These are phyloP conservation scores for Dolichallabes microphthalmus DNA, from an alignment of 2,113 vertebrate species.

Conservation along the genomic window DNA sequence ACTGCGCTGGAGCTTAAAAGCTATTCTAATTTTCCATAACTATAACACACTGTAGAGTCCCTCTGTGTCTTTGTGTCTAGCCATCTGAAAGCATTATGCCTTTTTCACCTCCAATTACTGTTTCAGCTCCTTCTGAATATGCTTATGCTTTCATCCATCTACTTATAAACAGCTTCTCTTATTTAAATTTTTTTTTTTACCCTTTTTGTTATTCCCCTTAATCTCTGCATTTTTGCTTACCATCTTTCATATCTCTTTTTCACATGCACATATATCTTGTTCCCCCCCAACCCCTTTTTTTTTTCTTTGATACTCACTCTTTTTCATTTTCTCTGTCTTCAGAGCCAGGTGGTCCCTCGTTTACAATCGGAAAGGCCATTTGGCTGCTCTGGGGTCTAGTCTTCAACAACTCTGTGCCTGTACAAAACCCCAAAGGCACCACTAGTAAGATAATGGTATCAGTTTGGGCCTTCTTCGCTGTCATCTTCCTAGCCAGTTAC, in stretches of 20 bases:
- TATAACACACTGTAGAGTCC: constrained; percentile 23
- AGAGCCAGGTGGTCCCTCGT: constrained; percentile 98
- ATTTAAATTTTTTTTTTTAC: too few relatives aligned
- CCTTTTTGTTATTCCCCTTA: background rate
- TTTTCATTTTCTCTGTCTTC: constrained; percentile 31
- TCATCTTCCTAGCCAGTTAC: constrained; percentile 99
- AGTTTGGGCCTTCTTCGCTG: constrained; percentile 99
- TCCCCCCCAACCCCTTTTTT: constrained; percentile 17
- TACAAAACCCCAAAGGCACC: constrained; percentile 98
- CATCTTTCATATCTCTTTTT: background rate
- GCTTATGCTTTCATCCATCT: constrained; percentile 20
- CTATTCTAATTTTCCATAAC: constrained; percentile 35
- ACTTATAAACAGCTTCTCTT: constrained; percentile 24
- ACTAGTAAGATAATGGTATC: constrained; percentile 99
- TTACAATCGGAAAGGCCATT: constrained; percentile 98
- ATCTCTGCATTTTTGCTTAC: background rate
- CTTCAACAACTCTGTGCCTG: constrained; percentile 99
- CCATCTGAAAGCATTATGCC: constrained; percentile 19
- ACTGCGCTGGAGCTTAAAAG: constrained; percentile 25
- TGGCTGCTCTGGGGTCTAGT: constrained; percentile 99
- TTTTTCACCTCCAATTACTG: constrained; percentile 26
- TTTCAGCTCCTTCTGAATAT: constrained; percentile 19
- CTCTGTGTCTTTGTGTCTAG: constrained; percentile 31
- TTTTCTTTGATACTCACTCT: constrained; percentile 18
- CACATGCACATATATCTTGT: background rate